These are phyloP conservation scores for Eupithecia abbreviata DNA, from an alignment of 2,888 invertebrate species.

Conservation along the genomic window DNA sequence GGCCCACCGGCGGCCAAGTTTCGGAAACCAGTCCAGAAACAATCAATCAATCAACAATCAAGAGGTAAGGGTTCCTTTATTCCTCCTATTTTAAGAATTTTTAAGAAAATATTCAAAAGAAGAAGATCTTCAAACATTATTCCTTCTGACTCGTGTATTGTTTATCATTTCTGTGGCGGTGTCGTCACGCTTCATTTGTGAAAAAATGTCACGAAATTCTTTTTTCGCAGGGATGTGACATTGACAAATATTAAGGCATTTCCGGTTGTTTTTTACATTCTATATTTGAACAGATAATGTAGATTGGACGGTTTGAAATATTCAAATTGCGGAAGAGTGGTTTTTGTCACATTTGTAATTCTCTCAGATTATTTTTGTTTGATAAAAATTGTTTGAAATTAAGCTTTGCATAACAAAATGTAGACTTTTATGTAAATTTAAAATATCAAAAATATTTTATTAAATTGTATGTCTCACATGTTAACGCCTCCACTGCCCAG, in stretches of 20 bases:
- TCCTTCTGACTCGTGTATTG: slow-evolving; percentile 10
- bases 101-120: no score
- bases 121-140: background rate
- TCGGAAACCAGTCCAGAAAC: no score
- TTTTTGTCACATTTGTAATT: slow-evolving; percentile 47
- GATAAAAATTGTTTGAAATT: background rate
- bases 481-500: background rate
- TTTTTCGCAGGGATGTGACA: slow-evolving; percentile 75
- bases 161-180: slow-evolving; percentile 36
- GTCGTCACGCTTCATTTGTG: slow-evolving; percentile 80
- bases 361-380: slow-evolving; percentile 36
- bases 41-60: no score
- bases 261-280: slow-evolving; percentile 68
- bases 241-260: slow-evolving; percentile 82
- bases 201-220: slow-evolving; percentile 74
- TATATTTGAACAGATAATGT: slow-evolving; percentile 77
- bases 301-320: slow-evolving; percentile 65
- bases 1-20: no score
- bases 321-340: slow-evolving; percentile 48
- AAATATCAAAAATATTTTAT: background rate
- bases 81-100: no score
- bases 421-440: background rate
- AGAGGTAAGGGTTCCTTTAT: no score
- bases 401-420: background rate
- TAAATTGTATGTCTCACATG: background rate